Base-by-base conservation (phyloP, 2,888 invertebrate species). In the Theretra japonica region DNA sequence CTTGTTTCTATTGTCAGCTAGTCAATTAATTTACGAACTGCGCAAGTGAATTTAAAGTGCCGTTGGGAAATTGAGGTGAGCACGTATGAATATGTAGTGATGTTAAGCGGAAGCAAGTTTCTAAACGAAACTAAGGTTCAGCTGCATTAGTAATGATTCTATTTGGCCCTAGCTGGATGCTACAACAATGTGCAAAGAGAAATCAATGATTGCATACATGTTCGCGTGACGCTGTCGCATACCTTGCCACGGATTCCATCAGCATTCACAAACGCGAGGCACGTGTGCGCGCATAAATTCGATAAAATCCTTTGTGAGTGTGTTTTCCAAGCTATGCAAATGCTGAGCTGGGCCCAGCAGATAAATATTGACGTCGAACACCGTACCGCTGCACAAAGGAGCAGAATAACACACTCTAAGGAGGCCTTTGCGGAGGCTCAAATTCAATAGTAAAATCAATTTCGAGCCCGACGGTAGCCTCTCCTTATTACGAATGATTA, bases 251-350 rank as follows among this genome's bases (percentile, higher is more conserved):
- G 76, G 79, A 87, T 89, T 88, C 87, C 80, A 82, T 82, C 80
- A 75, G 72, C 80, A 82, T 81, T 76, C 79, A 75, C 74, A 76
- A 75, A 73, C 76, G 71, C 74, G 79, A 74, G 76, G 83, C 77
- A 82, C 90, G 89, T 90, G 91, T 83, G 83, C 75, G 77, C 82
- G 92, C 91, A 92, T 92, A 89, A 88, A 90, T 90, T 88, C 85
- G 79, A 86, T 86, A 84, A 87, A 88, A 86, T 78, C 85, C 82
- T 84, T 82, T 82, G 83, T 85, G 82, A 82, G 84, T 80, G 79
- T 77, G 76, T 84, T 85, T 83, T 86, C 82, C 81, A 79, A 80
- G 76, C 78, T 83, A 83, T 84, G 86, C 81, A 86, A 86, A 86
- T 86, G 82, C 75, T 78, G 74, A 75, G 76, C 81, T 81, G 82